A percentile compares a stretch with the other conserved stretches of the same genome.
Evolutionary conservation across 1,140 invertebrate species (phyloP).

Genomic region (Megalonaias nervosa): DNA sequence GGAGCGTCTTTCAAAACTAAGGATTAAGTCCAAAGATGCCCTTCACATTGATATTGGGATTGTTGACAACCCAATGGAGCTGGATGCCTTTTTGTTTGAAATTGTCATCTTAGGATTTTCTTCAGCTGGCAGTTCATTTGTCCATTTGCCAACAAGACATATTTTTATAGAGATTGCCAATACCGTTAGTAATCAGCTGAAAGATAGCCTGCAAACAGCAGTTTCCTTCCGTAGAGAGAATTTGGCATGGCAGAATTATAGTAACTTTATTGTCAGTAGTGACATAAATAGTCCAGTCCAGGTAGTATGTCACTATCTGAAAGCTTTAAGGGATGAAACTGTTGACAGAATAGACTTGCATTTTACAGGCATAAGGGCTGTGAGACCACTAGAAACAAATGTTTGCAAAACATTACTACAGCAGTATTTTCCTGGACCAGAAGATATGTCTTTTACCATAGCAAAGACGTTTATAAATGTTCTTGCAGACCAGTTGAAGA

Average conservation of each 20-base stretch:
- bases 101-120: conserved; percentile 32
- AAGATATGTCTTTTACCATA: conserved; percentile 43
- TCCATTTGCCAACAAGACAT: conserved; percentile 22
- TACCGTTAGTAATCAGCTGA: conserved; percentile 29
- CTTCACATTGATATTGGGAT: conserved; percentile 42
- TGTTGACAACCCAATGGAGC: conserved; percentile 20
- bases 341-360: conserved; percentile 37
- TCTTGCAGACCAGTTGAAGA: conserved; percentile 39
- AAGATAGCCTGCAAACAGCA: conserved; percentile 27
- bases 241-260: conserved; percentile 43
- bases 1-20: conserved; percentile 2
- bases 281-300: conserved; percentile 48
- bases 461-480: conserved; percentile 32
- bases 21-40: conserved; percentile 3
- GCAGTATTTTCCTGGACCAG: conserved; percentile 28
- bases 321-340: conserved; percentile 12
- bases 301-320: conserved; percentile 45
- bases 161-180: conserved; percentile 47
- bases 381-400: conserved; percentile 12
- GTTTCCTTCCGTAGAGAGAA: conserved; percentile 33
- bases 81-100: conserved; percentile 45
- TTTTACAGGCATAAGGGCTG: conserved; percentile 13
- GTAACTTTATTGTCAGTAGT: conserved; percentile 18
- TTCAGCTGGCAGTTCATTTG: conserved; percentile 13
- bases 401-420: conserved; percentile 36